These are phyloP conservation scores for Pimephales promelas DNA, from an alignment of 2,113 vertebrate genomes.

Conservation along the genomic window DNA sequence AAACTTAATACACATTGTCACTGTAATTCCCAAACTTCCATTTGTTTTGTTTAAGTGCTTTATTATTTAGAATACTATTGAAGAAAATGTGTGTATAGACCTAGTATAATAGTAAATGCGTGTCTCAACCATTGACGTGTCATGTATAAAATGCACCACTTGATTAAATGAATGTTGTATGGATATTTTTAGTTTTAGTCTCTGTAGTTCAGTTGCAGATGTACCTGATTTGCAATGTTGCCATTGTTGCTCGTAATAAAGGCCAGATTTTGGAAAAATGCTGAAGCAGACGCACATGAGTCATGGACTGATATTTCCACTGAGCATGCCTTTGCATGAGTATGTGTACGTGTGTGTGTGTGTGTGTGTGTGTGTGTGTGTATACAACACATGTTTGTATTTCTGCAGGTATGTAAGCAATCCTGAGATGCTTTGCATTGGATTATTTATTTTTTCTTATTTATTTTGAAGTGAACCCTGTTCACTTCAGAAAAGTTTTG, in stretches of 20 bases:
- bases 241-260: conserved; percentile 75
- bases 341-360: not conserved
- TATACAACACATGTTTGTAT: conserved; percentile 8
- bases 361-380: not conserved
- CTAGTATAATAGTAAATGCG: not conserved
- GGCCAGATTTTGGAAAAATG: conserved; percentile 77
- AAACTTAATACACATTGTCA: not conserved
- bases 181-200: conserved; percentile 67
- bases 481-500: not conserved
- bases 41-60: not conserved
- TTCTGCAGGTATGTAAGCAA: conserved; percentile 11
- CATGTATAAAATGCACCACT: not conserved
- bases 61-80: not conserved
- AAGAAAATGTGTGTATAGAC: not conserved
- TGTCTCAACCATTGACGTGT: not conserved
- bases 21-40: not conserved
- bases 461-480: not conserved
- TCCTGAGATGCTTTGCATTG: not conserved
- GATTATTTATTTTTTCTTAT: not conserved
- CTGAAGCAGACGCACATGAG: conserved; percentile 71
- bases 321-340: conserved; percentile 45
- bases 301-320: conserved; percentile 73
- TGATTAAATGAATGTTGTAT: not conserved
- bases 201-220: conserved; percentile 70
- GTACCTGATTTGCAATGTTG: conserved; percentile 71